Base-by-base conservation (phyloP, 2,888 invertebrate genomes). In the Octodonta nipae region DNA sequence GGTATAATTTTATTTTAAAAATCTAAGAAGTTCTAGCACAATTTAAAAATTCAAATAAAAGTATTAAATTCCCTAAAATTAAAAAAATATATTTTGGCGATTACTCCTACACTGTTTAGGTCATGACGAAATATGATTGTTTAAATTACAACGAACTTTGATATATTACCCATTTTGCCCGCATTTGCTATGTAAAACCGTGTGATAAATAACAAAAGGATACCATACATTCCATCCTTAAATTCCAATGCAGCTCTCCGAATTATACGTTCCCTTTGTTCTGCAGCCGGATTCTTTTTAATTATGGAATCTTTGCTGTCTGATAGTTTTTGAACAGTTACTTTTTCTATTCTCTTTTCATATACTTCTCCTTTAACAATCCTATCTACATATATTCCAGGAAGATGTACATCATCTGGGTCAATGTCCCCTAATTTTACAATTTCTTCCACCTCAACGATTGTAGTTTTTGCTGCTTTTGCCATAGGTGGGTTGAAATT, bases 401-500 rank as follows among this genome's bases (percentile, higher is more conserved):
- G 95, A 4, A 96, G 69, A 60, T 98, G 96, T 8, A 98, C 70
- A 42, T 75, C 65, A 54, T 87, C 82, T 5, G 88, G 83, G 37
- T 76, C 67, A 20, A 91, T 65, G 43, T 71, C 64, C 30, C 95
- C 95, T 13, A 73, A 61, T 16, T 82, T 78, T 0, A 98, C 89
- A 43, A 98, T 85, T 66, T 98, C 95, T 63, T 98, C 98, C 0
- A 95, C 93, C 65, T 96, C 96, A 1, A 77, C 93, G 32, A 96
- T 88, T 0, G 87, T 80, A 2, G 78, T 64, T 60, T 74, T 82
- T 0, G 87, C 91, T 6, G 96, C 96, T 61, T 78, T 85, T 43
- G 89, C 88, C 87, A 96, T 93, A 0, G 89, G 75, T 1, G 86
- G 82, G 59, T 98, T 98, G 52, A 98, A 98, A 62, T 98, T 98